Percentiles rank a stretch among this genome's conserved stretches.
phyloP scores from a whole-genome alignment of 1,140 invertebrate genomes.

The Kradibia gibbosae region DNA sequence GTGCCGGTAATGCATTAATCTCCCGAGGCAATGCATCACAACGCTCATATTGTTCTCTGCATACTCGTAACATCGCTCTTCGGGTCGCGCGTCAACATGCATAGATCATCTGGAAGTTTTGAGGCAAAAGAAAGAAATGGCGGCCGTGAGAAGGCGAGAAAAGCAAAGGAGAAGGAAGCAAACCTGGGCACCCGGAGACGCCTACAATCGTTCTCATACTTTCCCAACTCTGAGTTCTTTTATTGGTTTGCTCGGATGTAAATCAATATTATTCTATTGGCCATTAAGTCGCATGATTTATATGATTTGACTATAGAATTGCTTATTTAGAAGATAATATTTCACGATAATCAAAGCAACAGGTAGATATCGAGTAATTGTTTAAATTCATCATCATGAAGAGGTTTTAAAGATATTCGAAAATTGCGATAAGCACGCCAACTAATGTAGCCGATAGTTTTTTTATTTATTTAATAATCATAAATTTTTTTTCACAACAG shows the following conservation, averaged over 20 bases:
- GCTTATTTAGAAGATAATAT: no score
- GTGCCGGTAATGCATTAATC: slow-evolving; percentile 66
- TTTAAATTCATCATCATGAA: no score
- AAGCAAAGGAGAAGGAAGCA: not conserved
- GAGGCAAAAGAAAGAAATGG: not conserved
- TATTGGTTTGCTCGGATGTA: not conserved
- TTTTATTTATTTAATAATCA: no score
- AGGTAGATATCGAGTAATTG: no score
- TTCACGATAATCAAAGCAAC: no score
- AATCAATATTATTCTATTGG: no score
- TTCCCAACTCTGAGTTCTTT: not conserved
- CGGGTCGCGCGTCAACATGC: not conserved
- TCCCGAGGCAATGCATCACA: slow-evolving; percentile 65
- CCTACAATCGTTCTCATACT: not conserved
- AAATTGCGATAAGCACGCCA: no score
- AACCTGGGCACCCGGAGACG: not conserved
- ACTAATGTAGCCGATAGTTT: no score
- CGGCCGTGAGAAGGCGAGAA: not conserved
- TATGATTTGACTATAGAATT: no score
- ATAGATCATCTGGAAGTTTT: not conserved
- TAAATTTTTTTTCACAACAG: no score
- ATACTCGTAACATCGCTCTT: slow-evolving; percentile 48
- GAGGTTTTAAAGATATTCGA: no score
- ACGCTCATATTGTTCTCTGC: slow-evolving; percentile 43
- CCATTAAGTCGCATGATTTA: no score